Base-by-base conservation (phyloP, 2,888 invertebrate species). In the Nysson spinosus region DNA sequence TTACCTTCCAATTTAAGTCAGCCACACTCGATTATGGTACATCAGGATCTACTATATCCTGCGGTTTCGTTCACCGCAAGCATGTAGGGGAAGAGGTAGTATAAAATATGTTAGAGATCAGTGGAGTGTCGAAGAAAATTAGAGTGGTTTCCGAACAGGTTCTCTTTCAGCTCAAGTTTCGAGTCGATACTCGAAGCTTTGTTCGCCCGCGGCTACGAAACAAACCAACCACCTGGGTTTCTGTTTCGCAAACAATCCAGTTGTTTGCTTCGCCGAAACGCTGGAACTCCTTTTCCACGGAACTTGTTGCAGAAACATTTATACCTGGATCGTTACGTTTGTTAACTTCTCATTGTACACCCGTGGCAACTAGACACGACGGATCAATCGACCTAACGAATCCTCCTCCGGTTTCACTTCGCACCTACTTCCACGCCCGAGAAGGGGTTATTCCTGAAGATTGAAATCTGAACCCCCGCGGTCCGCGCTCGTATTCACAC, bases 1-100 rank as follows among this genome's bases (percentile, higher is more conserved):
- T n/a, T 69, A 57, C 56, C 67, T 46, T 49, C 50, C 67, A 67
- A 69, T 69, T 67, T 67, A 46, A 50, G 17, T 7, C 17, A 44
- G 50, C 43, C 57, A 19, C 47, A 19, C 44, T 69, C 54, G 54
- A 66, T 66, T 52, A 55, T 17, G 43, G 57, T 3, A 6, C 11
- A 57, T 43, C 55, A 35, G 44, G 42, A 32, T 37, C 26, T 24
- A 42, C 24, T 49, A 37, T 49, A 62, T 51, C 43, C 62, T 50
- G 56, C 52, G 51, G 56, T 69, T 43, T 37, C 24, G 28, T 32
- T 6, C 58, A 28, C 40, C 24, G 52, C 40, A 6, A 22, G 28
- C 49, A 37, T 30, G 4, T 12, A 17, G 6, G 40, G 17, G 39
- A 37, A 32, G 32, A 26, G 34, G 26, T 14, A 11, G 3, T 24